A percentile compares a stretch with the other conserved stretches of the same genome.
Evolutionary conservation across 2,113 vertebrate species (phyloP).

Genomic region (Okapia johnstoni): DNA sequence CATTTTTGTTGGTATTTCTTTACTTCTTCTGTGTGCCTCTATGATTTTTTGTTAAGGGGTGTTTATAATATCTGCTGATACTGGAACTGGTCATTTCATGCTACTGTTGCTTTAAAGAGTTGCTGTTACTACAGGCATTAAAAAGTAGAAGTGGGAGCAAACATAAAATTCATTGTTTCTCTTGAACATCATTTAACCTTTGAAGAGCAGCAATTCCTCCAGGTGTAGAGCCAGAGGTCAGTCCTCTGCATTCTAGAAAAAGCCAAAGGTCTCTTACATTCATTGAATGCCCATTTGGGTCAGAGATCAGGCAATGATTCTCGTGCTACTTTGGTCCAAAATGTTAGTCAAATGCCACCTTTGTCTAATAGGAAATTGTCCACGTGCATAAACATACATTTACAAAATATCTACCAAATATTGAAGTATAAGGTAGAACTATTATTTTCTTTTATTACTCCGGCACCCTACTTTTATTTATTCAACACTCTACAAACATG

Average conservation of each 20-base stretch:
- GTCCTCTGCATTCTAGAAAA: not conserved
- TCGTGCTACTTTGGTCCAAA: not conserved
- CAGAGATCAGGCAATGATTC: not conserved
- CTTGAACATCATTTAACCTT: not conserved
- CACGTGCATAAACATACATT: not conserved
- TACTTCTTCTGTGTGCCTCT: not conserved
- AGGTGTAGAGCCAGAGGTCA: not conserved
- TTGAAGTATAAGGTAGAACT: not conserved
- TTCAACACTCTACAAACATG: not conserved
- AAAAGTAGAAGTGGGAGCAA: not conserved
- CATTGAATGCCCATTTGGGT: not conserved
- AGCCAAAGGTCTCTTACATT: not conserved
- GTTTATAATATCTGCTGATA: not conserved
- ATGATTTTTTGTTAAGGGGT: not conserved
- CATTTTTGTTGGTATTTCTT: not conserved
- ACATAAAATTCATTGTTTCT: not conserved
- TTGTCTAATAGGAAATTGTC: not conserved
- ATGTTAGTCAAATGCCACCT: not conserved
- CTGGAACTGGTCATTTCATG: not conserved
- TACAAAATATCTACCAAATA: not conserved
- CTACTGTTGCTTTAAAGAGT: not conserved
- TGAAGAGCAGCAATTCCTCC: not conserved
- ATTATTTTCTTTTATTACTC: not conserved
- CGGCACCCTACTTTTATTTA: not conserved
- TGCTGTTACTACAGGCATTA: not conserved